These are phyloP conservation scores for Ranitomeya variabilis DNA, from an alignment of 2,113 vertebrate species.

Conservation along the genomic window DNA sequence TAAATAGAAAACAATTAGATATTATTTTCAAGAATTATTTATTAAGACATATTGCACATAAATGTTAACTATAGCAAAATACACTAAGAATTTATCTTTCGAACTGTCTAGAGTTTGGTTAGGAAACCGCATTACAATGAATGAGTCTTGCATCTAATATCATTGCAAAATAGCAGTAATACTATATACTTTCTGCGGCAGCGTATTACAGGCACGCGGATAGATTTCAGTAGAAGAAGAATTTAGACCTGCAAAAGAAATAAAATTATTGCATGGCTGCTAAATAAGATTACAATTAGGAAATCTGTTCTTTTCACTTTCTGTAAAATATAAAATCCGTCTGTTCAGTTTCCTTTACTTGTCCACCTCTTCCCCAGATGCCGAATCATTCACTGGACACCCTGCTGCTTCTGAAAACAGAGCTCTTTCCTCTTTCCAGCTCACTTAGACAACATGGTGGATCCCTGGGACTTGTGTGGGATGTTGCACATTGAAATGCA, in stretches of 20 bases:
- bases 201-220: not conserved
- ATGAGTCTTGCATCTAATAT: not conserved
- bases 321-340: not conserved
- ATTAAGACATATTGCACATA: too few relatives aligned
- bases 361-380: conserved; percentile 35
- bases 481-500: conserved; percentile 48
- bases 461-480: conserved; percentile 42
- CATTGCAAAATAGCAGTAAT: not conserved
- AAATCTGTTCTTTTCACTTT: not conserved
- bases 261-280: not conserved
- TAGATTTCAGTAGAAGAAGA: not conserved
- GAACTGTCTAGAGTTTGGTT: too few relatives aligned
- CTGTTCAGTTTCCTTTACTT: conserved; percentile 28
- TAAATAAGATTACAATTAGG: not conserved
- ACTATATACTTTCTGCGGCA: not conserved
- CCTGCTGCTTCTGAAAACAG: conserved; percentile 47
- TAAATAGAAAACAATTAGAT: too few relatives aligned
- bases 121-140: not conserved
- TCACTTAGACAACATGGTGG: conserved; percentile 41
- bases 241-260: not conserved
- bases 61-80: too few relatives aligned
- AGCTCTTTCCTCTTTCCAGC: conserved; percentile 33
- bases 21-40: too few relatives aligned
- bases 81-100: too few relatives aligned
- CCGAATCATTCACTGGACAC: conserved; percentile 29